A percentile compares a stretch with the other conserved stretches of the same genome.
Evolutionary conservation across 37 sponge, comb jelly and placozoan genomes (phyloP).

Genomic region (Eunapius fragilis): DNA sequence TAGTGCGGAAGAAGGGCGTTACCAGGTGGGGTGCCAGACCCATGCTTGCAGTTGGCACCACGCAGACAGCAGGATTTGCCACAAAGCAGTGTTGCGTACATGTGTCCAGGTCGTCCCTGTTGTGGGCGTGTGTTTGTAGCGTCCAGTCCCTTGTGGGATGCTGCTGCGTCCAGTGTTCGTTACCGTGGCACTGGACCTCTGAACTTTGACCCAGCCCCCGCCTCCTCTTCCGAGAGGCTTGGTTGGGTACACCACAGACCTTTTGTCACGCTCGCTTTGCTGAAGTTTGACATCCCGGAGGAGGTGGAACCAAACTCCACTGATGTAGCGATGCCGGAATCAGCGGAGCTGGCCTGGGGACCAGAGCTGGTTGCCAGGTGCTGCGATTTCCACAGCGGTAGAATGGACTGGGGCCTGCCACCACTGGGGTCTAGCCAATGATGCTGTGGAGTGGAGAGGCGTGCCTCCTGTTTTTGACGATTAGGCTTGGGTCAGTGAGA

Average conservation of each 20-base stretch:
- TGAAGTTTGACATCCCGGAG: background rate
- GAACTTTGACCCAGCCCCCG: background rate
- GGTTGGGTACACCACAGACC: background rate
- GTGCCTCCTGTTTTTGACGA: background rate
- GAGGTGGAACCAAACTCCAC: background rate
- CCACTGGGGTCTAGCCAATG: background rate
- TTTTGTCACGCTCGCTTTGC: background rate
- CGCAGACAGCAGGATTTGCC: background rate
- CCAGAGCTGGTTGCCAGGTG: slow-evolving; percentile 8
- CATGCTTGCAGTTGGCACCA: background rate
- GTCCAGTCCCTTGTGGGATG: background rate
- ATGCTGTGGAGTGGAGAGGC: slow-evolving; percentile 48
- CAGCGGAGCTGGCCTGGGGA: slow-evolving; percentile 12
- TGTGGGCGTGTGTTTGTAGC: background rate
- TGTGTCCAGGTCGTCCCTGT: background rate
- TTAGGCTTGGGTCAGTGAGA: slow-evolving; percentile 30
- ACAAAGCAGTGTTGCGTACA: background rate
- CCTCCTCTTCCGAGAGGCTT: background rate
- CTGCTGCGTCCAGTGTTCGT: background rate
- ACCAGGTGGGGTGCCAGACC: background rate
- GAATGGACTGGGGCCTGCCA: background rate
- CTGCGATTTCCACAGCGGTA: background rate
- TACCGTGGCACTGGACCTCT: background rate
- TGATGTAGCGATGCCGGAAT: slow-evolving; percentile 39
- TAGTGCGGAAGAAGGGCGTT: background rate